Percentiles rank a stretch among this genome's conserved stretches.
Conservation (phyloP, 2,113 vertebrate species). For the Hyla sarda region DNA sequence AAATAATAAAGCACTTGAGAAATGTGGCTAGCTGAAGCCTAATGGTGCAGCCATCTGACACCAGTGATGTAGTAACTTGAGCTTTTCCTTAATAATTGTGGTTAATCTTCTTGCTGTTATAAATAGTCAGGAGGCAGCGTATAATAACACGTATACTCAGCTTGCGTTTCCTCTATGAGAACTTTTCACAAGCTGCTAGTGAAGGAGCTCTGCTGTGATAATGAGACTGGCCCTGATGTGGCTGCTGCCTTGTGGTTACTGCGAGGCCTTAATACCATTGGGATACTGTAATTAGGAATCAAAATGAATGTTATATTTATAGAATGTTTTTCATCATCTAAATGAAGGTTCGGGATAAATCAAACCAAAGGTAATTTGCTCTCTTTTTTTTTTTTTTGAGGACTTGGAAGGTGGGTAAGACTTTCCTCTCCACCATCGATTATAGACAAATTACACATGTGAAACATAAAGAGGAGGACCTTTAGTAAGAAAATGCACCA, state of each 20-base stretch:
- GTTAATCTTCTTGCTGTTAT: slow-evolving; percentile 45
- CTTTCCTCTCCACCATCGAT: neutral
- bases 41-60: slow-evolving; percentile 22
- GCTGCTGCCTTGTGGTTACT: slow-evolving; percentile 44
- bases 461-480: neutral
- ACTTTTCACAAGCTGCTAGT: slow-evolving; percentile 36
- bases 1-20: slow-evolving; percentile 18
- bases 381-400: neutral
- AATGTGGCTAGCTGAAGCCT: neutral
- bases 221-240: slow-evolving; percentile 38
- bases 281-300: slow-evolving; percentile 54
- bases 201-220: slow-evolving; percentile 34
- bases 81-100: slow-evolving; percentile 53
- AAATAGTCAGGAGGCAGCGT: slow-evolving; percentile 31
- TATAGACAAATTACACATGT: slow-evolving; percentile 10
- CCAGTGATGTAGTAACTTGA: slow-evolving; percentile 27
- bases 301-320: slow-evolving; percentile 48
- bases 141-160: slow-evolving; percentile 33
- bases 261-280: slow-evolving; percentile 36
- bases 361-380: slow-evolving; percentile 38
- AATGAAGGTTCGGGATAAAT: slow-evolving; percentile 54
- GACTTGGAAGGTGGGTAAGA: slow-evolving; percentile 7
- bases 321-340: slow-evolving; percentile 57
- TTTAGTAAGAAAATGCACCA: neutral
- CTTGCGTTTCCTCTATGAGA: slow-evolving; percentile 31